phyloP scores from a whole-genome alignment of 1,140 invertebrate species.

The Agrypnia vestita region DNA sequence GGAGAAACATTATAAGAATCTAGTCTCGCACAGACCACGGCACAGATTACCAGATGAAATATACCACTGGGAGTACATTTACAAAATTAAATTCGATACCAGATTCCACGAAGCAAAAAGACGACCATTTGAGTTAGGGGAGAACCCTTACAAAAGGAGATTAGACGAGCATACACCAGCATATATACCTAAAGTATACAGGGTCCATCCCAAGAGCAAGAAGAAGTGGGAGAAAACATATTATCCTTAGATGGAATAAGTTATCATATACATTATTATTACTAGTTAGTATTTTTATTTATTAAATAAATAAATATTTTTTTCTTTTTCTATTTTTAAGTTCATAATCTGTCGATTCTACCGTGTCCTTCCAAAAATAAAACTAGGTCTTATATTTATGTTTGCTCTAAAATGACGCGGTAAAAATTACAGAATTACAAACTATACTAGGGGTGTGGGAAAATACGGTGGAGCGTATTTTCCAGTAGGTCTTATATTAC shows the following conservation, averaged over 20 bases:
- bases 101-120: conserved; percentile 78
- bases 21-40: conserved; percentile 78
- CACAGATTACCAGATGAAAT: conserved; percentile 78
- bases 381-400: too few relatives aligned
- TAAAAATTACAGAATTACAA: too few relatives aligned
- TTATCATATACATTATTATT: too few relatives aligned
- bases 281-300: background rate
- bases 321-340: too few relatives aligned
- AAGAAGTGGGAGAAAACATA: conserved; percentile 76
- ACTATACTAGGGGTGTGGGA: too few relatives aligned
- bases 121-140: conserved; percentile 78
- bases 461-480: too few relatives aligned
- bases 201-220: conserved; percentile 74
- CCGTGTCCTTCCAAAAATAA: too few relatives aligned
- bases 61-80: conserved; percentile 85
- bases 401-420: too few relatives aligned
- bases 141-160: conserved; percentile 74
- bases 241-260: conserved; percentile 70
- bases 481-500: too few relatives aligned
- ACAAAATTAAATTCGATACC: conserved; percentile 80
- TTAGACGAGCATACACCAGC: conserved; percentile 78
- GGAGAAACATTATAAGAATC: conserved; percentile 79
- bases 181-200: conserved; percentile 79
- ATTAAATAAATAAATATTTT: background rate
- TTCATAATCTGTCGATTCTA: too few relatives aligned